A percentile compares a stretch with the other conserved stretches of the same genome.
phyloP scores from a whole-genome alignment of 2,888 invertebrate species.

The Formica aserva region DNA sequence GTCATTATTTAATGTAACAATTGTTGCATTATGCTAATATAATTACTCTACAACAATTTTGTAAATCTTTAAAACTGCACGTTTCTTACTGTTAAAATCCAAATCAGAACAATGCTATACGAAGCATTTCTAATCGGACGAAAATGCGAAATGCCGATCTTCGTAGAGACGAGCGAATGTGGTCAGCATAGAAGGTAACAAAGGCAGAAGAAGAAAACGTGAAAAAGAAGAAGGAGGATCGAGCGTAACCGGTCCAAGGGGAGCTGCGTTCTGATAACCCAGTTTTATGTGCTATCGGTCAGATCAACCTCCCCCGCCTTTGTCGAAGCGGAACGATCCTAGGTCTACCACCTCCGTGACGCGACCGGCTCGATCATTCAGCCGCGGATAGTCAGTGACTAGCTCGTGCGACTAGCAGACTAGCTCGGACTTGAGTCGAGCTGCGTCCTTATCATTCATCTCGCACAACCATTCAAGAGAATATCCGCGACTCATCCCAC shows the following conservation, averaged over 20 bases:
- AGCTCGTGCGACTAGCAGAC: slow-evolving; percentile 66
- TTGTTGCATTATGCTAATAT: background rate
- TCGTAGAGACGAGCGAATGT: background rate
- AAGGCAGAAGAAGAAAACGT: slow-evolving; percentile 61
- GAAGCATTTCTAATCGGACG: background rate
- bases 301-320: slow-evolving; percentile 78
- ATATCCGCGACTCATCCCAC: slow-evolving; percentile 34
- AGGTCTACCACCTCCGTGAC: slow-evolving; percentile 56
- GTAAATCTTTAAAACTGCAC: background rate
- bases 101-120: background rate
- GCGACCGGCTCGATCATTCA: slow-evolving; percentile 70
- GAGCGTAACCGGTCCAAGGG: slow-evolving; percentile 82
- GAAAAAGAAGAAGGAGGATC: slow-evolving; percentile 63
- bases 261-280: slow-evolving; percentile 84
- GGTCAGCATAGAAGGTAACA: background rate
- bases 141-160: slow-evolving; percentile 25
- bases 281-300: slow-evolving; percentile 82
- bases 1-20: background rate
- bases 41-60: background rate
- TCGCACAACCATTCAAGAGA: slow-evolving; percentile 48
- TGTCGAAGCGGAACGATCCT: slow-evolving; percentile 75
- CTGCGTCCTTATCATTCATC: slow-evolving; percentile 54
- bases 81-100: background rate
- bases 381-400: slow-evolving; percentile 69
- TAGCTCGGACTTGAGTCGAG: slow-evolving; percentile 41